These are phyloP conservation scores for Catharus ustulatus DNA, from an alignment of 2,797 vertebrate genomes.

Conservation along the genomic window DNA sequence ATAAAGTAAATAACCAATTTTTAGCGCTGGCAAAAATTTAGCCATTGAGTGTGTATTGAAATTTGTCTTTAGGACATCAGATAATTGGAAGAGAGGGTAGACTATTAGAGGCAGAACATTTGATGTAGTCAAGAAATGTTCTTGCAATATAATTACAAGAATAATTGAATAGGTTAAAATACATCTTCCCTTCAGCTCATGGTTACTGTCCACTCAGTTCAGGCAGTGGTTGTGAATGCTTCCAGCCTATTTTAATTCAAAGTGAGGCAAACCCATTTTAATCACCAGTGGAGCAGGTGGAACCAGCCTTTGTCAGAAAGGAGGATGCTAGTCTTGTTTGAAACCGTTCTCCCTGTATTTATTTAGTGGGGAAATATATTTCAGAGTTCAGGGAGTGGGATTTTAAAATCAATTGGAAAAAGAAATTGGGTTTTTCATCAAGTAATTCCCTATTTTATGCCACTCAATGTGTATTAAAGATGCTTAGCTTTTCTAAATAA, in stretches of 20 bases:
- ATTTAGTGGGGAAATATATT: background rate
- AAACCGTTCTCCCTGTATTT: background rate
- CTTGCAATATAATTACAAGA: conserved; percentile 8
- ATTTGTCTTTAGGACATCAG: conserved; percentile 54
- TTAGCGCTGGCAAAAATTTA: conserved; percentile 22
- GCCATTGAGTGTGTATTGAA: background rate
- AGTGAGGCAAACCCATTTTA: background rate
- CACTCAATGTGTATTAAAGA: background rate
- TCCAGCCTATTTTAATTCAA: conserved; percentile 23
- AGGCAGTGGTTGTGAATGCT: background rate
- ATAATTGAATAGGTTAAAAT: conserved; percentile 29
- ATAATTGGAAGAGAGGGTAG: conserved; percentile 38
- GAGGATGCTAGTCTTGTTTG: background rate
- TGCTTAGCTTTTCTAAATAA: background rate
- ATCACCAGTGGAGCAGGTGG: conserved; percentile 9
- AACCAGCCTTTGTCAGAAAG: background rate
- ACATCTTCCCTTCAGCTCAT: background rate
- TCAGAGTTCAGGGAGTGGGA: background rate
- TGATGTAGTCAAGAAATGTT: conserved; percentile 21
- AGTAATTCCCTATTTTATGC: background rate
- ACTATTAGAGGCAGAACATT: conserved; percentile 16
- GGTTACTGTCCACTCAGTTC: conserved; percentile 10
- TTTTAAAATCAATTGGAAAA: background rate
- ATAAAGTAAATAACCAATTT: conserved; percentile 37
- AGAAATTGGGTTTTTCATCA: background rate